These are phyloP conservation scores for Centropus unirufus DNA, from an alignment of 2,113 vertebrate species.

Conservation along the genomic window DNA sequence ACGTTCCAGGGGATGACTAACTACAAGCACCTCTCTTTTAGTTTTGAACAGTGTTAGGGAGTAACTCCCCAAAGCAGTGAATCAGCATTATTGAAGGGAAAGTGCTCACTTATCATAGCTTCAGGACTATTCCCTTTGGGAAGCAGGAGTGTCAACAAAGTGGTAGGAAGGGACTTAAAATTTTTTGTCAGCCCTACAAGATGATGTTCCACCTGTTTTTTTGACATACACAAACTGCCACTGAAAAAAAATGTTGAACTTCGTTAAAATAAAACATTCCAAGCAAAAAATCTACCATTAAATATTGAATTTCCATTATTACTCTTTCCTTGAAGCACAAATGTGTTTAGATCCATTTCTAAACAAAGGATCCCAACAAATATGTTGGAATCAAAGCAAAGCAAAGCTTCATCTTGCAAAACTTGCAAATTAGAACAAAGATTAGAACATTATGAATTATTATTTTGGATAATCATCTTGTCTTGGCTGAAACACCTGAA, in stretches of 20 bases:
- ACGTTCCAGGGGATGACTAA: neutral
- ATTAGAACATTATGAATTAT: neutral
- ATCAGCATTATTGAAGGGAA: neutral
- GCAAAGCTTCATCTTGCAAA: neutral
- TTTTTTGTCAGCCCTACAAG: neutral
- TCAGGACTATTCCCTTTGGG: neutral
- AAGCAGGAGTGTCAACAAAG: neutral
- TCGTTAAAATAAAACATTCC: neutral
- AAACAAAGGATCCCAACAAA: neutral
- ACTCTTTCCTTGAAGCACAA: neutral
- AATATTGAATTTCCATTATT: neutral
- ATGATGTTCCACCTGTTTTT: neutral
- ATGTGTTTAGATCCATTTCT: neutral
- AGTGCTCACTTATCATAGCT: neutral
- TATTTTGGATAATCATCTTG: neutral
- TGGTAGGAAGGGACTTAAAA: neutral
- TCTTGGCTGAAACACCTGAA: conserved; percentile 42
- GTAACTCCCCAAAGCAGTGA: neutral
- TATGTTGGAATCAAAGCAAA: conserved; percentile 24
- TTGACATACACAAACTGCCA: neutral
- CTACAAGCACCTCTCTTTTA: neutral
- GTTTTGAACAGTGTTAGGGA: neutral
- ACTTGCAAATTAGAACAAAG: neutral
- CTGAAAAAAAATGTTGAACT: neutral
- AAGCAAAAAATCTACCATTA: neutral